phyloP scores from a whole-genome alignment of 2,797 vertebrate species.

The Rhodeus uyekii region DNA sequence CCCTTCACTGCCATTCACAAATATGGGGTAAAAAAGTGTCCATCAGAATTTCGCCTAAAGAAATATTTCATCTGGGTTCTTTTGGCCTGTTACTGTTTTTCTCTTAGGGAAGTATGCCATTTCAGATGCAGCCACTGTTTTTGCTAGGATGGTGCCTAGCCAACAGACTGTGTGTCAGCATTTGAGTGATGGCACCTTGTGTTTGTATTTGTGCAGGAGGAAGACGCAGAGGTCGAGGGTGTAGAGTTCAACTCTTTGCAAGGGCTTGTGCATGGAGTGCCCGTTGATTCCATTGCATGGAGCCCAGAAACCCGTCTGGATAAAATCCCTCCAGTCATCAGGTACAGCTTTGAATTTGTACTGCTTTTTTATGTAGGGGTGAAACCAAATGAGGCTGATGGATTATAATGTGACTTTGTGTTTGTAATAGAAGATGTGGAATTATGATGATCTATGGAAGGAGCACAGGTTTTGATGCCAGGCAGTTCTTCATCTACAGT shows the following conservation, averaged over 20 bases:
- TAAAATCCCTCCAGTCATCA: conserved; percentile 83
- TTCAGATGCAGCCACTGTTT: too few species aligned
- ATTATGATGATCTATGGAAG: conserved; percentile 29
- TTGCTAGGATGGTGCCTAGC: neutral
- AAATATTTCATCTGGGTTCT: too few species aligned
- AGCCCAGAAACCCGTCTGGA: conserved; percentile 92
- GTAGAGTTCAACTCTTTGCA: conserved; percentile 86
- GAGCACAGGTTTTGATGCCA: conserved; percentile 14
- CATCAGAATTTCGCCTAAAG: too few species aligned
- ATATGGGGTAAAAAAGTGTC: too few species aligned
- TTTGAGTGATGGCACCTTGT: neutral
- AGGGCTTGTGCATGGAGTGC: conserved; percentile 86
- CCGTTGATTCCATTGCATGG: conserved; percentile 91
- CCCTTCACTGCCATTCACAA: too few species aligned
- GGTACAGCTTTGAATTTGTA: conserved; percentile 69
- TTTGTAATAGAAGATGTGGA: conserved; percentile 18
- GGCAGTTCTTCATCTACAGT: neutral
- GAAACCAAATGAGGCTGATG: neutral
- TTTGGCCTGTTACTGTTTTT: too few species aligned
- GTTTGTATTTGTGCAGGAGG: conserved; percentile 79
- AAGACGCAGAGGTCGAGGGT: conserved; percentile 86
- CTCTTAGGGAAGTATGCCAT: too few species aligned
- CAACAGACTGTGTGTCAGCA: neutral
- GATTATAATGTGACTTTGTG: conserved; percentile 16
- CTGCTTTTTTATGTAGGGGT: neutral